A percentile compares a stretch with the other conserved stretches of the same genome.
phyloP scores from a whole-genome alignment of 2,797 vertebrate species.

The Muscicapa comitata region DNA sequence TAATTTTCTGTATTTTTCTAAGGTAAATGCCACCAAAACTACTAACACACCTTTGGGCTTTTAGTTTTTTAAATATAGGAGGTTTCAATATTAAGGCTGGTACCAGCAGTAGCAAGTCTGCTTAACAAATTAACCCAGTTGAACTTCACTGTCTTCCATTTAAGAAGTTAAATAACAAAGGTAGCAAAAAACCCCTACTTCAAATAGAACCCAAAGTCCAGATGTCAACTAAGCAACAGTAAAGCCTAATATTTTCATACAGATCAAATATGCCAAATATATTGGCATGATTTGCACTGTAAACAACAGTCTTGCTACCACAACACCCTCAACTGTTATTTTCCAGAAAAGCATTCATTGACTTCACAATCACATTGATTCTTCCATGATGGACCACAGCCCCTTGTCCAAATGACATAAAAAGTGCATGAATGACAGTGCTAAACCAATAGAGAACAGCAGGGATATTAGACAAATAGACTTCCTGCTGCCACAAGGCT shows the following conservation, averaged over 20 bases:
- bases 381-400: not conserved
- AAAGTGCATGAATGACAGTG: not conserved
- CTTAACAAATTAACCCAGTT: not conserved
- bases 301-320: not conserved
- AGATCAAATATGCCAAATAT: not conserved
- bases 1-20: not conserved
- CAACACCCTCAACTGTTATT: not conserved
- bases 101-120: not conserved
- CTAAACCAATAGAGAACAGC: not conserved
- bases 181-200: not conserved
- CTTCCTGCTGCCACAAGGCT: not conserved
- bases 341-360: not conserved
- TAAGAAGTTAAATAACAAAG: not conserved
- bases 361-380: not conserved
- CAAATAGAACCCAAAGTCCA: not conserved
- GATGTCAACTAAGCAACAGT: not conserved
- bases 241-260: not conserved
- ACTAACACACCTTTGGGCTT: not conserved
- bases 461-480: not conserved
- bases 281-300: not conserved
- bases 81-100: not conserved
- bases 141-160: not conserved
- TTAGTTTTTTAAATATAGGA: not conserved
- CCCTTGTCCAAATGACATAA: not conserved
- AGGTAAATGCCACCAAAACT: not conserved